Evolutionary conservation across 2,888 invertebrate genomes (phyloP), one percentile per base, ranked within the genome.

Genomic region (Archips crataeganus): DNA sequence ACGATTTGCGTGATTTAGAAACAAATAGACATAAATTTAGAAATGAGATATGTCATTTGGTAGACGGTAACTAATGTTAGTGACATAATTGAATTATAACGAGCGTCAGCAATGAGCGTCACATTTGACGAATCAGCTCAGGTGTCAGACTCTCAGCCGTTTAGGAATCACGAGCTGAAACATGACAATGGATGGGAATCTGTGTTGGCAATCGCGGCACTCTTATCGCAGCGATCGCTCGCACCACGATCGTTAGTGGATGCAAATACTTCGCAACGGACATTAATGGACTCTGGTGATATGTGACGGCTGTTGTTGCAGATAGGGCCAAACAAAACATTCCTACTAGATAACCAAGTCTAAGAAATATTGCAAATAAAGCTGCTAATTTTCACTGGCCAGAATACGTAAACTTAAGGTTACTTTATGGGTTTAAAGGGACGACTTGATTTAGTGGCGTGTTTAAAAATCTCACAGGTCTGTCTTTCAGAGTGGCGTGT

Each of bases 181-280:
- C 83, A 86, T 84, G 81, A 87, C 86, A 85, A 85, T 86, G 80
- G 82, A 78, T 77, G 81, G 81, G 49, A 81, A 78, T 80, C 77
- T 71, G 77, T 85, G 79, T 87, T 89, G 88, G 89, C 89, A 87
- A 79, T 79, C 77, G 77, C 69, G 61, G 74, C 75, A 75, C 75
- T 81, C 78, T 83, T 83, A 85, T 85, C 86, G 80, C 70, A 77
- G 77, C 79, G 81, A 85, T 85, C 82, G 76, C 75, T 76, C 79
- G 77, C 77, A 32, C 32, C 75, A 71, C 72, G 65, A 66, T 67
- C 71, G 75, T 78, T 77, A 77, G 77, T 77, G 76, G 77, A 62
- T 74, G 74, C 64, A 70, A 74, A 74, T 74, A 77, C 76, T 71
- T 75, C 74, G 70, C 75, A 67, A 72, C 75, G 66, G 76, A 76